Base-by-base conservation (phyloP, 2,888 invertebrate genomes). In the Prosopocoilus inquinatus region DNA sequence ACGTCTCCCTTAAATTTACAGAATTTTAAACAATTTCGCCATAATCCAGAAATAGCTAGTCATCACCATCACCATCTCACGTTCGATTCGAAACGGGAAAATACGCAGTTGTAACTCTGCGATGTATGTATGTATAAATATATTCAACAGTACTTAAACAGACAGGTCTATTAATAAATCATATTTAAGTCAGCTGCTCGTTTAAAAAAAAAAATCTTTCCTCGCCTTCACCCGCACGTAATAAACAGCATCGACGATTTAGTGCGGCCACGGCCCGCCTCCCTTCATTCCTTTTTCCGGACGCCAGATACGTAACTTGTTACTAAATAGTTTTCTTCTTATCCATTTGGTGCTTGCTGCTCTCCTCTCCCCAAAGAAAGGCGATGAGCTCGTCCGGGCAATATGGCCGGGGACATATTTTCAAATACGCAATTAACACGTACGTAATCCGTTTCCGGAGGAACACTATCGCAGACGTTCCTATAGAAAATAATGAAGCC, bases 181-280 rank as follows among this genome's bases (percentile, higher is more conserved):
- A 72, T 72, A 70, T 70, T 68, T 64, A 64, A 67, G 71, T 72
- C 72, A 72, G 72, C 72, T 72, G 72, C 65, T 66, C 63, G 64
- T 61, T 62, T 67, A 28, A 28, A 28, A 28, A 20, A 20, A 20
- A 20, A 28, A 28, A 28, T 7, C 20, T 28, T 28, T 28, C 20
- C 20, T 28, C 20, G 20, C 20, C 20, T 28, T 28, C 4, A 28
- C 20, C 7, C 20, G 20, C 4, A 28, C 20, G 20, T 28, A 28
- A 28, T 28, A 28, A 28, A 28, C 20, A 28, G 20, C 20, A 28
- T 28, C 20, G 20, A 28, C 15, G 15, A 15, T 38, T 38, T 12
- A 38, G 11, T 38, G 38, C 38, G 11, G 15, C 15, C 38, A 38
- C 8, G 12, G 15, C 11, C 38, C 11, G 15, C 15, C 11, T 38